A percentile compares a stretch with the other conserved stretches of the same genome.
phyloP scores from a whole-genome alignment of 2,113 vertebrate species.

The Colinus virginianus region DNA sequence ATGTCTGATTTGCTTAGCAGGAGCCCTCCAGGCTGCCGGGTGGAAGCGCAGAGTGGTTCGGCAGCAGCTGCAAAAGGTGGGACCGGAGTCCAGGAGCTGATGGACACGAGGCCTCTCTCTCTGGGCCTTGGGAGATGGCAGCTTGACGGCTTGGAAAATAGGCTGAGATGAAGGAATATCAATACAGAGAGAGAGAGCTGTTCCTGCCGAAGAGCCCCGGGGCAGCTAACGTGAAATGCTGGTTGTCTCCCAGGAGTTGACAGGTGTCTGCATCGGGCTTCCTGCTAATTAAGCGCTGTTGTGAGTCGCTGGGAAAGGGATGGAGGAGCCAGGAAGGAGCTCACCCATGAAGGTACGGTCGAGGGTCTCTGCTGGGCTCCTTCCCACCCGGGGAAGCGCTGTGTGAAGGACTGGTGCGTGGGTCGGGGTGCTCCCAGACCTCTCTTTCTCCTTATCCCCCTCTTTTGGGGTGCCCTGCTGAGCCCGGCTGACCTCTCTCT shows the following conservation, averaged over 20 bases:
- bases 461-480: neutral
- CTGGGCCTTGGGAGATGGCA: constrained; percentile 55
- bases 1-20: neutral
- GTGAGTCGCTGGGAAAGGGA: constrained; percentile 11
- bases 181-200: constrained; percentile 61
- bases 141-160: constrained; percentile 71
- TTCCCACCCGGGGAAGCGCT: neutral
- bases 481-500: neutral
- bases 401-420: neutral
- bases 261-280: constrained; percentile 66
- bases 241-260: constrained; percentile 64
- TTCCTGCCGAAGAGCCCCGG: constrained; percentile 58
- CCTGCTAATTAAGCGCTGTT: constrained; percentile 63
- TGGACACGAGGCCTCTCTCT: neutral
- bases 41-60: neutral
- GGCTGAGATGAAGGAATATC: constrained; percentile 74
- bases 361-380: neutral
- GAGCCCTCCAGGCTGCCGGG: neutral
- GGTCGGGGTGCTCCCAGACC: neutral
- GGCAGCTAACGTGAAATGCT: constrained; percentile 65
- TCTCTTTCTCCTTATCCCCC: neutral
- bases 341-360: neutral
- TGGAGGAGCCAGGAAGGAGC: constrained; percentile 4
- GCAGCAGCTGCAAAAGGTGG: neutral
- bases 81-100: constrained; percentile 1